A percentile compares a stretch with the other conserved stretches of the same genome.
phyloP scores from a whole-genome alignment of 2,888 invertebrate species.

The Erynnis tages region DNA sequence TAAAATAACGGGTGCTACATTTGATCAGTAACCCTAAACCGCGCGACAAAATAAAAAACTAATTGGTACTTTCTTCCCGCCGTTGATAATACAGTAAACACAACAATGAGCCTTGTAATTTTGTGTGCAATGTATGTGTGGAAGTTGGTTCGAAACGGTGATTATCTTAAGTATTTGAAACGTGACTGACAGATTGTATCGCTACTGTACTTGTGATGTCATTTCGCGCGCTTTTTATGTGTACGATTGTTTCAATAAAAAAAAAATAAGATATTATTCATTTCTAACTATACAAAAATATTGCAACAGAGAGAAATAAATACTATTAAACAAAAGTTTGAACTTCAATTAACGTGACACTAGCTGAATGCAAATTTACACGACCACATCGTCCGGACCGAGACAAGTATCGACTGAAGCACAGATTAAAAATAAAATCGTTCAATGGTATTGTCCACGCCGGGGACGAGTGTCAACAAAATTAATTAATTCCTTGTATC shows the following conservation, averaged over 20 bases:
- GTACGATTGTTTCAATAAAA: too few relatives aligned
- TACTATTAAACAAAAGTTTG: too few relatives aligned
- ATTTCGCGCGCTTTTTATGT: too few relatives aligned
- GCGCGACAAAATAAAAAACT: conserved; percentile 38
- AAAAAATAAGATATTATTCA: too few relatives aligned
- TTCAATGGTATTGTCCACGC: neutral
- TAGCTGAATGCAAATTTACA: too few relatives aligned
- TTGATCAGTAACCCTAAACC: conserved; percentile 54
- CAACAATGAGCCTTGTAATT: conserved; percentile 7
- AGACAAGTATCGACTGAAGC: too few relatives aligned
- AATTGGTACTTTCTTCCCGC: conserved; percentile 53
- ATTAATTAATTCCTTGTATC: conserved; percentile 66
- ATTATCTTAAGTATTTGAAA: neutral
- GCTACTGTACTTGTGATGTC: too few relatives aligned
- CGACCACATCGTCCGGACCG: too few relatives aligned
- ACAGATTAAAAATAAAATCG: conserved; percentile 14
- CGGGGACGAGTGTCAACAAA: conserved; percentile 45
- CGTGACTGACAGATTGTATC: neutral
- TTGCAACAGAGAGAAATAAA: too few relatives aligned
- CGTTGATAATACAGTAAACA: conserved; percentile 41
- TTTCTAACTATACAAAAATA: too few relatives aligned
- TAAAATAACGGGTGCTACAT: conserved; percentile 42
- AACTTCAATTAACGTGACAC: too few relatives aligned
- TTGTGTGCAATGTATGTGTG: neutral
- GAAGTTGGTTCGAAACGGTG: neutral